Evolutionary conservation across 2,797 vertebrate species (phyloP).

Genomic region (Poecilia velifera): DNA sequence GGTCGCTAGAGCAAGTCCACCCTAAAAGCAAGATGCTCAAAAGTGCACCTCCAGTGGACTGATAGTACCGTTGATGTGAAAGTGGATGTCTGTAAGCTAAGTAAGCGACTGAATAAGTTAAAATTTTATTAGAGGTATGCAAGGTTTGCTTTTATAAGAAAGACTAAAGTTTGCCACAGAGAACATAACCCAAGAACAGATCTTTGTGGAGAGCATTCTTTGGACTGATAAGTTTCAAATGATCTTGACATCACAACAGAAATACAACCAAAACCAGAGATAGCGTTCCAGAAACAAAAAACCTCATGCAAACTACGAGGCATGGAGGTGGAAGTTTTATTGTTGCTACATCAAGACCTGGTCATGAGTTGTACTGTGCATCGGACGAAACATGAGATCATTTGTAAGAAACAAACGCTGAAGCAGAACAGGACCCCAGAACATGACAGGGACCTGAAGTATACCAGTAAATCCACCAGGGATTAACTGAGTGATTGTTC

Average conservation of each 20-base stretch:
- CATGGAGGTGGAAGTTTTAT: background rate
- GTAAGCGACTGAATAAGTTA: background rate
- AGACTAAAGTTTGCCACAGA: background rate
- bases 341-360: background rate
- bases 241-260: background rate
- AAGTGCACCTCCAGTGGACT: background rate
- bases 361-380: background rate
- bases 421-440: background rate
- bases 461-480: background rate
- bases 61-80: background rate
- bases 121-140: background rate
- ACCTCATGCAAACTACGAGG: background rate
- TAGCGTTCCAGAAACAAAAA: background rate
- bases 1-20: background rate
- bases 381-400: background rate
- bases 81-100: background rate
- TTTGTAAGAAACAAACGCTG: background rate
- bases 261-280: background rate
- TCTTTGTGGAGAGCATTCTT: background rate
- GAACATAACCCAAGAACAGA: background rate
- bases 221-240: background rate
- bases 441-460: background rate
- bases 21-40: background rate
- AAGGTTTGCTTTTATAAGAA: background rate
- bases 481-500: background rate